Evolutionary conservation across 2,888 invertebrate species (phyloP), one percentile per base, ranked within the genome.

Genomic region (Phrixothrix hirtus): DNA sequence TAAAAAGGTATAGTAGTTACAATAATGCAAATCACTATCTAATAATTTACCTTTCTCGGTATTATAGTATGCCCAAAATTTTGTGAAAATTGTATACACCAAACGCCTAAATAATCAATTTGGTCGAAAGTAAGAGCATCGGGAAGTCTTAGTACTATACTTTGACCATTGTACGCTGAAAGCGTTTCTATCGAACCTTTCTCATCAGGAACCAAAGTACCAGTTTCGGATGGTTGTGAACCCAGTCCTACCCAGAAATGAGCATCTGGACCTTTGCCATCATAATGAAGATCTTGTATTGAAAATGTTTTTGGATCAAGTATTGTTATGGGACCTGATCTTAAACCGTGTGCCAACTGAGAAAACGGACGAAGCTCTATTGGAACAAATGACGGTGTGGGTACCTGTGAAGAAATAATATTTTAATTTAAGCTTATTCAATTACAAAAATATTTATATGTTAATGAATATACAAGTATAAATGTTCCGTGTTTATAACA

Each of bases 61-160:
- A 58, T 45, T 4, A 37, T 50, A 11, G 57, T 59, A 15, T 47
- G 43, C 1, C 62, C 65, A 21, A 64, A 55, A 46, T 44, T 61
- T 2, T 44, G 32, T 9, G 52, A 46, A 10, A 37, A 46, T 9
- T 56, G 13, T 3, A 50, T 54, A 21, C 58, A 60, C 64, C 63
- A 67, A 4, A 67, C 43, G 0, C 55, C 61, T 5, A 71, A 59
- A 46, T 66, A 62, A 29, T 65, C 60, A 9, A 62, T 44, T 16
- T 62, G 46, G n/a, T 51, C 9, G 3, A 60, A 42, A 1, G 61
- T 62, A 4, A 59, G 9, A 25, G 32, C 34, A 9, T 45, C 14
- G 1, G 65, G 65, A 7, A 65, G 29, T 14, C 30, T 21, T 9
- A 62, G 49, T 3, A 47, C 55, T 9, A 61, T 34, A 25, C 59